These are phyloP conservation scores for Acholoe squamosa DNA, from an alignment of 2,888 invertebrate genomes.

Conservation along the genomic window DNA sequence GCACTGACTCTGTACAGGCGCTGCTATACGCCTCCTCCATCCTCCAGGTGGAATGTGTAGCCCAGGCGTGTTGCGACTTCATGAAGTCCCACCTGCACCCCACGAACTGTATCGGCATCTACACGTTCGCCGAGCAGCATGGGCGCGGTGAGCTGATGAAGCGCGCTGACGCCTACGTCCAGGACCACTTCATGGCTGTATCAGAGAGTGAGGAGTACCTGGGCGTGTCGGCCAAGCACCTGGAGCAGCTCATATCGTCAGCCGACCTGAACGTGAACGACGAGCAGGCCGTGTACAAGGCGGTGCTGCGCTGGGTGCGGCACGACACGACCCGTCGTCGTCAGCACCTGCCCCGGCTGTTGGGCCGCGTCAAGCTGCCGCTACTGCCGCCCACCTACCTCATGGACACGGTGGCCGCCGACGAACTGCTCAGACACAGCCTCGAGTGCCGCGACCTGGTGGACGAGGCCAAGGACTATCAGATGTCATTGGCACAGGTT, in stretches of 20 bases:
- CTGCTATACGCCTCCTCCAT: constrained; percentile 84
- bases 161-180: constrained; percentile 80
- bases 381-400: constrained; percentile 82
- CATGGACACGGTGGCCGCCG: constrained; percentile 80
- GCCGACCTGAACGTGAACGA: constrained; percentile 77
- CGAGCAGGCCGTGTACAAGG: constrained; percentile 82
- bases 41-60: constrained; percentile 83
- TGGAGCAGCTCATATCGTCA: constrained; percentile 80
- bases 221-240: constrained; percentile 75
- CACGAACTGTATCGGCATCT: constrained; percentile 83
- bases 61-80: constrained; percentile 83
- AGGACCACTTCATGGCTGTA: constrained; percentile 80
- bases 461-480: constrained; percentile 83
- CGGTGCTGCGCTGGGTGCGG: constrained; percentile 83
- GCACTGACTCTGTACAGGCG: constrained; percentile 83
- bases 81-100: constrained; percentile 83
- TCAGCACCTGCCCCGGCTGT: constrained; percentile 76
- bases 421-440: constrained; percentile 78
- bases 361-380: constrained; percentile 82
- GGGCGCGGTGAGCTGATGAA: constrained; percentile 80
- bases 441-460: constrained; percentile 83
- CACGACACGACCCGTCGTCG: constrained; percentile 78
- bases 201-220: constrained; percentile 79
- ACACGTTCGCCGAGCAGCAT: constrained; percentile 84
- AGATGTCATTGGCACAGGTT: constrained; percentile 81